Evolutionary conservation across 1,140 invertebrate species (phyloP), one percentile per base, ranked within the genome.

Genomic region (Magallana ariakensis): DNA sequence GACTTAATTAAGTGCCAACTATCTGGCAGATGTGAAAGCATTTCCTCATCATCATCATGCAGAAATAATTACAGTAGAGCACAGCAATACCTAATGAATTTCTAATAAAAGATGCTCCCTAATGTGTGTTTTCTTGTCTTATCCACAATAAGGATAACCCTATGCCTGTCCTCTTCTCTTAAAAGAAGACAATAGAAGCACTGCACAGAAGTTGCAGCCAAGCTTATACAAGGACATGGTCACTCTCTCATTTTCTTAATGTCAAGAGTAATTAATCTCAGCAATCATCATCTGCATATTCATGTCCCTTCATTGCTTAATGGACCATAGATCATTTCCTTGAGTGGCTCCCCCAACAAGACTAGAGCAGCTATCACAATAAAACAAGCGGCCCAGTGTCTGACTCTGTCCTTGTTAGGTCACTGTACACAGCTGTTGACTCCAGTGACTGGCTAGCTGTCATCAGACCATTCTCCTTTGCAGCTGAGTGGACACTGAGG

Each of bases 211-310:
- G 33, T 46, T 46, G 33, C 33, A 46, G 33, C 33, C 1, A 8
- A 19, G 22, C 62, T 70, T 22, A 9, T 22, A 1, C 58, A 16
- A 0, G n/a, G 19, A 62, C 58, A 62, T 16, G 13, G 58, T 62
- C 58, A 16, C 16, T 19, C n/a, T n/a, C 22, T 26, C 26, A 75
- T 16, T 62, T 62, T 16, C 58, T 62, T 62, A n/a, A 62, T 19
- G 1, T 46, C 33, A 62, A 62, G 58, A 16, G 1, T 9, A 16
- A 62, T 62, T 62, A 75, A 26, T 10, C 66, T 75, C 22, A 13
- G 22, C 33, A 75, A 75, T 75, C 22, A 33, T 75, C 22, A 26
- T 75, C 66, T 75, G 66, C 66, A 75, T 75, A 75, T 75, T 75
- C 66, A 75, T 26, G 11, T 75, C 22, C 66, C 66, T 33, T 75